Base-by-base conservation (phyloP, 2,888 invertebrate species). In the Drosophila greeni region DNA sequence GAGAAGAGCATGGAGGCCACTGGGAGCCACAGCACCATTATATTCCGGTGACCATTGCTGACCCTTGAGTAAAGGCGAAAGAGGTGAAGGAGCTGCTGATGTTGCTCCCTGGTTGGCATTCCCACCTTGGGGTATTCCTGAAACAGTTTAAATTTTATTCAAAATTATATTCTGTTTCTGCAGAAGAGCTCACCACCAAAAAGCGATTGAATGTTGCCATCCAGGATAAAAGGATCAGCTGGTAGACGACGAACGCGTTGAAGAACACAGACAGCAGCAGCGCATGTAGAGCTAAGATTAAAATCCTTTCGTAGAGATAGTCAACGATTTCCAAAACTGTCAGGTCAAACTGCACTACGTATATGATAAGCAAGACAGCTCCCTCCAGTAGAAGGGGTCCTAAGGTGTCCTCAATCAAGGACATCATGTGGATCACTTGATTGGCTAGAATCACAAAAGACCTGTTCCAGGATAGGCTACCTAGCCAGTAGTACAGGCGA, bases 221-320 rank as follows among this genome's bases (percentile, higher is more conserved):
- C 66, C 64, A 64, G 7, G 45, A 47, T 8, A 64, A n/a, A 16
- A 64, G n/a, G 6, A 64, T 12, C 11, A 64, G 5, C n/a, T 64
- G 64, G n/a, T 64, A 64, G 16, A 26, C 45, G 5, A 47, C n/a
- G 16, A 53, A 66, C 7, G 20, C 29, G 12, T 29, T 33, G 20
- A 40, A 64, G 34, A 53, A 54, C 5, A 66, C 4, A 33, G 20
- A 11, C 11, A 65, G 20, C 18, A 65, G 23, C 3, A 66, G n/a
- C 7, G 16, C 2, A 14, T 36, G 34, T 6, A 54, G 12, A 7
- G 9, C 31, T 1, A 47, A 5, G 3, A 23, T 1, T 0, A 4
- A n/a, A 5, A 34, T 0, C 0, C 0, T 0, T 3, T 0, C 4
- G 14, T 5, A 9, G 14, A 11, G 0, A 14, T 18, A 26, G 14